These are phyloP conservation scores for Strigamia maritima DNA, from an alignment of 2,888 invertebrate species.

Conservation along the genomic window DNA sequence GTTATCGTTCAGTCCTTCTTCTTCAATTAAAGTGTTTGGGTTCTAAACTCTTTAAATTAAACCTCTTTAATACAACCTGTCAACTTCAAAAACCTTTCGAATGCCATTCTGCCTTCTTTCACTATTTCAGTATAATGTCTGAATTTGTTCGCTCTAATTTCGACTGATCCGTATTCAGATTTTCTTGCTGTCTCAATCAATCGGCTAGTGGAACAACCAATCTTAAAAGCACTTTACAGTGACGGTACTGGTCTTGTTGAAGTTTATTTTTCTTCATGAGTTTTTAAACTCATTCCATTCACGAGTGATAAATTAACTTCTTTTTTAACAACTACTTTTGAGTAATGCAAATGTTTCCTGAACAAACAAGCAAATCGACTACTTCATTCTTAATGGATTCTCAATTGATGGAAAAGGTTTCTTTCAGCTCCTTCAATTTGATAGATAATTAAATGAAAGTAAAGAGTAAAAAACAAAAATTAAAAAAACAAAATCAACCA, in stretches of 20 bases:
- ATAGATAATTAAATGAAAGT: not conserved
- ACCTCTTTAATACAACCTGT: slow-evolving; percentile 12
- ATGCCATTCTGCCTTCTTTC: not conserved
- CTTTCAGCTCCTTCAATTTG: slow-evolving; percentile 12
- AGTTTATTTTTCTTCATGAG: not conserved
- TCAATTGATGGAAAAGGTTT: not conserved
- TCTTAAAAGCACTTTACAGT: not conserved
- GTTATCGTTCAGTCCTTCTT: slow-evolving; percentile 17
- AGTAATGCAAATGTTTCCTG: not conserved
- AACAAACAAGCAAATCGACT: slow-evolving; percentile 17
- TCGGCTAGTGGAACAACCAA: not conserved
- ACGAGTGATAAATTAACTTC: not conserved
- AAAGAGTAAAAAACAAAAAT: not conserved
- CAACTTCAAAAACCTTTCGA: not conserved
- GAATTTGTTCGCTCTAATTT: slow-evolving; percentile 9
- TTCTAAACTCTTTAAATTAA: slow-evolving; percentile 4
- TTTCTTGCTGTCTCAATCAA: slow-evolving; percentile 20
- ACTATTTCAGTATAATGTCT: not conserved
- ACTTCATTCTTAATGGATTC: slow-evolving; percentile 26
- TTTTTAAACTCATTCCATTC: not conserved
- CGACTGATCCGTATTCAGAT: slow-evolving; percentile 21
- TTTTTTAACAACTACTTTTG: not conserved
- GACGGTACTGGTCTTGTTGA: not conserved
- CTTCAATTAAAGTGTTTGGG: slow-evolving; percentile 29
- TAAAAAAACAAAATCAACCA: not conserved